Evolutionary conservation across 2,888 invertebrate genomes (phyloP).

Genomic region (Cephus pygmeus): DNA sequence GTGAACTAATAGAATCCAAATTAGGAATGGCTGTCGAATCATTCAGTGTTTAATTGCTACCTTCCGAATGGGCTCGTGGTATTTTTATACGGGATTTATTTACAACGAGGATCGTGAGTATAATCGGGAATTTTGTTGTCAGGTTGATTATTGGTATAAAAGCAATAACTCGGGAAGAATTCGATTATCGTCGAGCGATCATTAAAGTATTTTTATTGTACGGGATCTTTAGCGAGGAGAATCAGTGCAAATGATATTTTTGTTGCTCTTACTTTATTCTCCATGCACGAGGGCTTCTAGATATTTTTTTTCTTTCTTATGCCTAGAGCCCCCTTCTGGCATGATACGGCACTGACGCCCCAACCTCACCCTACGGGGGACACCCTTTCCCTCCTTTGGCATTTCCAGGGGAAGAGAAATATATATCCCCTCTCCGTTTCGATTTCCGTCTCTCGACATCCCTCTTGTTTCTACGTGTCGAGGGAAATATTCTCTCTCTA

Average conservation of each 20-base stretch:
- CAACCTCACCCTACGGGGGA: background rate
- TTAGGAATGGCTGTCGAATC: background rate
- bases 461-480: slow-evolving; percentile 10
- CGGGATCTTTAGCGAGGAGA: background rate
- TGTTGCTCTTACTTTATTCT: background rate
- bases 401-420: background rate
- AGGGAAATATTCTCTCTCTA: slow-evolving; percentile 10
- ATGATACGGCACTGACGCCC: background rate
- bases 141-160: background rate
- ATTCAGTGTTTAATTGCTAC: background rate
- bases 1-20: background rate
- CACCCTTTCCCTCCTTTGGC: background rate
- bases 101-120: background rate
- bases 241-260: background rate
- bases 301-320: background rate
- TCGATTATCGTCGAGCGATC: background rate
- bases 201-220: background rate
- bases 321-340: background rate
- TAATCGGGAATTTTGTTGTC: background rate
- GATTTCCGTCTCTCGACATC: background rate
- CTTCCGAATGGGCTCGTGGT: background rate
- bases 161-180: background rate
- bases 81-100: background rate
- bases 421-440: background rate
- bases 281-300: background rate